Conservation (phyloP, 2,888 invertebrate species). For the Pristionchus maxplancki region DNA sequence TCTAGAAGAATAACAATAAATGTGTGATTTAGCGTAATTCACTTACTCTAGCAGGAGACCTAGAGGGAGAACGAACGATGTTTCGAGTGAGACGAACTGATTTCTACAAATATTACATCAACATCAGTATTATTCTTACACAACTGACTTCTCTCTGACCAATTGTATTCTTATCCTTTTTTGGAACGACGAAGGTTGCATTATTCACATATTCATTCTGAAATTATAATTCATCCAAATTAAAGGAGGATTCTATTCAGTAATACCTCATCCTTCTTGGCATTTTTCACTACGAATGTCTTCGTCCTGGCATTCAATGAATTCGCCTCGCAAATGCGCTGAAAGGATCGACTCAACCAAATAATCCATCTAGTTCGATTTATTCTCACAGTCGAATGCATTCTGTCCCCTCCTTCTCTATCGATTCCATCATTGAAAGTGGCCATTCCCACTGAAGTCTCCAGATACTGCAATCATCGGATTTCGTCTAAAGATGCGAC, state of each 20-base stretch:
- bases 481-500: too few relatives aligned
- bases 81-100: background rate
- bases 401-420: background rate
- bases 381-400: background rate
- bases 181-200: background rate
- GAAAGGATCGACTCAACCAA: background rate
- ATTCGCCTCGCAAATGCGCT: background rate
- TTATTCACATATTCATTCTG: background rate
- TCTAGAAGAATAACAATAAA: background rate
- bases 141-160: background rate
- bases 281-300: background rate
- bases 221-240: background rate
- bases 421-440: background rate
- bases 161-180: background rate
- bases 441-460: background rate
- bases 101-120: background rate
- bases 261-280: background rate
- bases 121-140: background rate
- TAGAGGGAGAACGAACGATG: background rate
- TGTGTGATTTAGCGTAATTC: background rate
- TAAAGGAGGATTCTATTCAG: background rate
- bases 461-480: background rate
- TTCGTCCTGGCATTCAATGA: background rate
- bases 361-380: background rate
- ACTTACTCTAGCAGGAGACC: background rate